Evolutionary conservation across 2,113 vertebrate species (phyloP).

Genomic region (Brachyhypopomus occidentalis): DNA sequence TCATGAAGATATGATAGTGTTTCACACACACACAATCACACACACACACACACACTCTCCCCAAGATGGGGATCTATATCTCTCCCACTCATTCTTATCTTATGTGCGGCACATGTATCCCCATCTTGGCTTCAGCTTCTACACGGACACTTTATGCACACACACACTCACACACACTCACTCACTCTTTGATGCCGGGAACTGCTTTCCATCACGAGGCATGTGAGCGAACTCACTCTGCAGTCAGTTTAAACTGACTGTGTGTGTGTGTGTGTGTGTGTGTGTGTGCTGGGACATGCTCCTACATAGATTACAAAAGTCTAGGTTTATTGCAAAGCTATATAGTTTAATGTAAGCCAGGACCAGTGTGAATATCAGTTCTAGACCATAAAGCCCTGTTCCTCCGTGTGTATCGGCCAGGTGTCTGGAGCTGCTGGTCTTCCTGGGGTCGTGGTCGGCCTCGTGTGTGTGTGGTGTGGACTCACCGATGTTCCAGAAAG

Average conservation of each 20-base stretch:
- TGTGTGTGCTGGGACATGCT: slow-evolving; percentile 12
- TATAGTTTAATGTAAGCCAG: slow-evolving; percentile 2
- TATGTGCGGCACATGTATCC: slow-evolving; percentile 42
- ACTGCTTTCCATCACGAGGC: slow-evolving; percentile 59
- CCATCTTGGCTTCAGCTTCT: slow-evolving; percentile 39
- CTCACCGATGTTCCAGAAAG: too few relatives aligned
- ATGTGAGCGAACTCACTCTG: slow-evolving; percentile 60
- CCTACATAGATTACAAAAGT: background rate
- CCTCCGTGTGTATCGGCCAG: too few relatives aligned
- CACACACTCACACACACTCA: slow-evolving; percentile 22
- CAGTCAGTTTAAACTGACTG: slow-evolving; percentile 36
- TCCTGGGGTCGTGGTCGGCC: too few relatives aligned
- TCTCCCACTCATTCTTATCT: slow-evolving; percentile 50
- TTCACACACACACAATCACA: background rate
- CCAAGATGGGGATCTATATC: background rate
- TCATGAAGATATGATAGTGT: slow-evolving; percentile 19
- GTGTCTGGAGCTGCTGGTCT: too few relatives aligned
- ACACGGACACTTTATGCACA: slow-evolving; percentile 10
- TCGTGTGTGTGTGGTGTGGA: too few relatives aligned
- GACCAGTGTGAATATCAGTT: background rate
- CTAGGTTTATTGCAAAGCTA: background rate
- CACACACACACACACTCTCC: background rate
- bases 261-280: slow-evolving; percentile 19
- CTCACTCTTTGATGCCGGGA: slow-evolving; percentile 63
- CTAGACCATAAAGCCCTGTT: background rate